phyloP scores from a whole-genome alignment of 2,888 invertebrate species.

The Drosophila affinis region DNA sequence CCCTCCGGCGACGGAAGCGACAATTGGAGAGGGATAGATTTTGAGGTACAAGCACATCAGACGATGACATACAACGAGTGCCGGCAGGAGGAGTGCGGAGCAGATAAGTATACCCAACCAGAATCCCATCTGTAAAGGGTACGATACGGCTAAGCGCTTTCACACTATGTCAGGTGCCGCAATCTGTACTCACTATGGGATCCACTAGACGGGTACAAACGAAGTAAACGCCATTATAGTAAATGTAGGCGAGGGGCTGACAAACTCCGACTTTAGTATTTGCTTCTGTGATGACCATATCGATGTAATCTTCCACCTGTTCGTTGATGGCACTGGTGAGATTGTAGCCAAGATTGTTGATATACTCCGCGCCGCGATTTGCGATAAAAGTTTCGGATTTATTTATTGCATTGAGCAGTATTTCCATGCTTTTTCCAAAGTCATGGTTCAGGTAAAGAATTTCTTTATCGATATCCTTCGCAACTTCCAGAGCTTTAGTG shows the following conservation, averaged over 20 bases:
- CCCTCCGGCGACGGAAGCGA: constrained; percentile 62
- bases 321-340: constrained; percentile 87
- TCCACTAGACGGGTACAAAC: constrained; percentile 91
- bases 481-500: constrained; percentile 33
- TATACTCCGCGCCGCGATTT: constrained; percentile 87
- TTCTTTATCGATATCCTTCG: constrained; percentile 51
- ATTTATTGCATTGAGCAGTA: constrained; percentile 87
- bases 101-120: constrained; percentile 96
- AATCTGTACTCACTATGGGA: constrained; percentile 89
- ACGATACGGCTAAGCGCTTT: no score
- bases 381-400: constrained; percentile 89
- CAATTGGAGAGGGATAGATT: constrained; percentile 92
- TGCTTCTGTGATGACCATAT: constrained; percentile 86
- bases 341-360: constrained; percentile 88
- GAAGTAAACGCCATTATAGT: constrained; percentile 90
- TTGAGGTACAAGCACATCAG: constrained; percentile 94
- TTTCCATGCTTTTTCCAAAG: constrained; percentile 88
- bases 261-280: constrained; percentile 89
- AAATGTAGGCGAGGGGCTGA: constrained; percentile 91
- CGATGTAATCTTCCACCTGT: constrained; percentile 88
- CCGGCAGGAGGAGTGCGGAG: constrained; percentile 91
- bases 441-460: constrained; percentile 51
- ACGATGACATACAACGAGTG: constrained; percentile 90
- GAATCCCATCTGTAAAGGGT: constrained; percentile 91
- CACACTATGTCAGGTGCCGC: neutral